These are phyloP conservation scores for Atta texana DNA, from an alignment of 1,140 invertebrate species.

Conservation along the genomic window DNA sequence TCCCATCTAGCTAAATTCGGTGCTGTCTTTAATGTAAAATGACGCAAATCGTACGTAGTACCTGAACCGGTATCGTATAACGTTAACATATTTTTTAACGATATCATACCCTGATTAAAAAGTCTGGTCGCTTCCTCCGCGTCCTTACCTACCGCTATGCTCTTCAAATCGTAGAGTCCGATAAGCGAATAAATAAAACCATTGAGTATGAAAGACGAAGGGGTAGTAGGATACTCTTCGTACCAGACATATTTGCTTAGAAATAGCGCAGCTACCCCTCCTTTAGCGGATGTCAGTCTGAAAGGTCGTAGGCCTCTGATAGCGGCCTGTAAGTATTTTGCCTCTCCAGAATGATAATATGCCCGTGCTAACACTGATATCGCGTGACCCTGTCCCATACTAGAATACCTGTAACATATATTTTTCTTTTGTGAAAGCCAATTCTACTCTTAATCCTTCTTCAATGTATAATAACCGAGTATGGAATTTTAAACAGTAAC, in stretches of 20 bases:
- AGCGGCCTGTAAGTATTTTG: conserved; percentile 93
- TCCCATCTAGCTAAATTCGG: conserved; percentile 98
- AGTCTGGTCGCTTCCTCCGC: conserved; percentile 90
- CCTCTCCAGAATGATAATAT: conserved; percentile 92
- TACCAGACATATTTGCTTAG: conserved; percentile 95
- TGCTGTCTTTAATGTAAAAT: conserved; percentile 94
- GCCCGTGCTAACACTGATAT: conserved; percentile 97
- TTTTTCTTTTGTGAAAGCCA: conserved; percentile 1
- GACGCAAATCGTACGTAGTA: conserved; percentile 98
- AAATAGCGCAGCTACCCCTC: conserved; percentile 95
- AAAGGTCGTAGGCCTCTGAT: conserved; percentile 93
- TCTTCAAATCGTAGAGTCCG: conserved; percentile 97
- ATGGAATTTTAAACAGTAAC: no score
- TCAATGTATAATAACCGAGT: no score
- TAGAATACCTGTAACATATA: conserved; percentile 91
- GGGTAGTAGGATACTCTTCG: conserved; percentile 99
- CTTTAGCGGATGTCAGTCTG: conserved; percentile 89
- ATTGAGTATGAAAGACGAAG: conserved; percentile 98
- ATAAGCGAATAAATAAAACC: conserved; percentile 99
- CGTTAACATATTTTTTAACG: conserved; percentile 95
- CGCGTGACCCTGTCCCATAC: conserved; percentile 99
- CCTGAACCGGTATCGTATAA: conserved; percentile 98
- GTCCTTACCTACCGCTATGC: conserved; percentile 88
- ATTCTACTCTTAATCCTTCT: no score
- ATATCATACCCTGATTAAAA: conserved; percentile 94